phyloP scores from a whole-genome alignment of 2,888 invertebrate genomes.

The Octonoba sinensis region DNA sequence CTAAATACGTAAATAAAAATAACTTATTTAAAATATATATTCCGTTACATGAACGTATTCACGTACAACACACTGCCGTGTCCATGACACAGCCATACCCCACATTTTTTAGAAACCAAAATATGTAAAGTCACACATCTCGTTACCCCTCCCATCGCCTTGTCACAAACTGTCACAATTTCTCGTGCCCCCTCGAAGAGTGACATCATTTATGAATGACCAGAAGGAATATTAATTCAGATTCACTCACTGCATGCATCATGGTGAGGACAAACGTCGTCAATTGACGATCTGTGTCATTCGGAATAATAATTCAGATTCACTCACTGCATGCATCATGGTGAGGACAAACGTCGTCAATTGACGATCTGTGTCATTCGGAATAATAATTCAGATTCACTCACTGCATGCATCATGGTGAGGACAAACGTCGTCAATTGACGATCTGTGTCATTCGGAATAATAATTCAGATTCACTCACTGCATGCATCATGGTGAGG shows the following conservation, averaged over 20 bases:
- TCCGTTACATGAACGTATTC: too few species aligned
- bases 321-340: conserved; percentile 87
- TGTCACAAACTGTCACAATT: too few species aligned
- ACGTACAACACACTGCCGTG: too few species aligned
- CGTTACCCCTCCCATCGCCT: too few species aligned
- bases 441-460: conserved; percentile 83
- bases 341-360: conserved; percentile 84
- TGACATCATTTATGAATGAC: too few species aligned
- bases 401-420: conserved; percentile 87
- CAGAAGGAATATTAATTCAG: too few species aligned
- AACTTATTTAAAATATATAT: too few species aligned
- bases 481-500: conserved; percentile 87
- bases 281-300: conserved; percentile 83
- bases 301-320: conserved; percentile 81
- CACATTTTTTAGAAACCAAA: neutral
- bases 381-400: conserved; percentile 82
- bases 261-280: conserved; percentile 86
- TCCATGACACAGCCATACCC: neutral
- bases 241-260: conserved; percentile 84
- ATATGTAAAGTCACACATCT: neutral
- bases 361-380: conserved; percentile 83
- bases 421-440: conserved; percentile 84
- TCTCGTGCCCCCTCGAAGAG: too few species aligned
- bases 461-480: conserved; percentile 78
- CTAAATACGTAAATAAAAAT: too few species aligned